These are phyloP conservation scores for Tenthredo notha DNA, from an alignment of 2,888 invertebrate species.

Conservation along the genomic window DNA sequence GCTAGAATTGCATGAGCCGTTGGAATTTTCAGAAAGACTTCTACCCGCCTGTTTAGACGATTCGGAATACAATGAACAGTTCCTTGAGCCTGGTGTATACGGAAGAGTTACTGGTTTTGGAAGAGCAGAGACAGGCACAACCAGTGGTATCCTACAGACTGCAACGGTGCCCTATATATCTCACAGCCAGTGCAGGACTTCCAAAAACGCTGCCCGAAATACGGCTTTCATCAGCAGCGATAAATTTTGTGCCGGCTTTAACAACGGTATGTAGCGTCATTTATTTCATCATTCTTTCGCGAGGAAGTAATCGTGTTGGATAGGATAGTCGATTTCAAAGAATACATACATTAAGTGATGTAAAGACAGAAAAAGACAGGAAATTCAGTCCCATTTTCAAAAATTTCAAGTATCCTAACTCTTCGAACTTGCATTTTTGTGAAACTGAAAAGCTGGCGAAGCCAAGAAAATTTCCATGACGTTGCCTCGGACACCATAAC, in stretches of 20 bases:
- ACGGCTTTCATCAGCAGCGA: constrained; percentile 67
- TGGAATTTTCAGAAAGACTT: constrained; percentile 67
- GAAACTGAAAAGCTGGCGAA: too few relatives aligned
- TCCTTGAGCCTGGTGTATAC: constrained; percentile 65
- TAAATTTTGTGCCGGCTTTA: constrained; percentile 66
- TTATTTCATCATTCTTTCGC: background rate
- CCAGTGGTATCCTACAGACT: constrained; percentile 69
- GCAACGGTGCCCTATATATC: constrained; percentile 63
- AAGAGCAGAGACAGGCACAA: constrained; percentile 66
- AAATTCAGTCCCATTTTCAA: too few relatives aligned
- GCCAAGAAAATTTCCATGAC: too few relatives aligned
- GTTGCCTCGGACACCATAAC: too few relatives aligned
- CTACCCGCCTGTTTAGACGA: constrained; percentile 72
- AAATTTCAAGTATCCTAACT: too few relatives aligned
- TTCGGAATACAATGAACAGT: constrained; percentile 59
- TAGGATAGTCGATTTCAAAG: too few relatives aligned
- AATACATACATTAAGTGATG: too few relatives aligned
- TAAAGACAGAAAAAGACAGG: too few relatives aligned
- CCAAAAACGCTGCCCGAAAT: constrained; percentile 58
- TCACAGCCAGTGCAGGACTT: constrained; percentile 64
- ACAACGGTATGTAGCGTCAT: constrained; percentile 68
- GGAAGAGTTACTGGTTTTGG: constrained; percentile 76
- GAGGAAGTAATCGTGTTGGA: too few relatives aligned
- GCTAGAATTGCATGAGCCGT: constrained; percentile 65
- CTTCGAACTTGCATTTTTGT: too few relatives aligned